Base-by-base conservation (phyloP, 2,797 vertebrate species). In the Cynopterus sphinx region DNA sequence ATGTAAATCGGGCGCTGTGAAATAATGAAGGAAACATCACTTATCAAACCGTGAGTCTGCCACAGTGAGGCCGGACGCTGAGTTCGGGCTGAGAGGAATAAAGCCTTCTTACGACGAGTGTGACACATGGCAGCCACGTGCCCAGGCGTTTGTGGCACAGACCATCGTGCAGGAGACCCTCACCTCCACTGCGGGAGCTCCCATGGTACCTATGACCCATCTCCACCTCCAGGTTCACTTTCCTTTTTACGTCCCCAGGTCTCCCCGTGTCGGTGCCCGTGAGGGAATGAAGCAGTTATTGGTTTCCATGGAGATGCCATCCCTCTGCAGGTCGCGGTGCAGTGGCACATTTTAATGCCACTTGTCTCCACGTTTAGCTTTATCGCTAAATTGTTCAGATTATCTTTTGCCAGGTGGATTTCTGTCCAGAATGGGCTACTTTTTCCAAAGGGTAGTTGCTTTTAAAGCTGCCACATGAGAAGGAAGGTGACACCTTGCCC, bases 371-470 rank as follows among this genome's bases (percentile, higher is more conserved):
- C 26, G n/a, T 71, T 65, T 59, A 59, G 61, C 9, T n/a, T n/a
- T 16, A 61, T 79, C 55, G 17, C 12, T 36, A 77, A 65, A 55
- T 77, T 82, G n/a, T 65, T 87, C 19, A 67, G 57, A 65, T 75
- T n/a, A 61, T 83, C 70, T 77, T 65, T 75, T 59, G 17, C 91
- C 9, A 33, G 9, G 22, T 78, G 22, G 28, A 59, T 61, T 78
- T 53, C 59, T 59, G 36, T 61, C 49, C 57, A 36, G 41, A 49
- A 17, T 71, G 2, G 53, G 28, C n/a, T 77, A 67, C 24, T 49
- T 93, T 96, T 74, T n/a, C 39, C 57, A 93, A 93, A 67, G 57
- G 83, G 63, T 73, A 77, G 46, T 67, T 93, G 11, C 46, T 67
- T 77, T 92, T 78, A 41, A 68, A 61, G n/a, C 22, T 81, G 41